These are phyloP conservation scores for Aix galericulata DNA, from an alignment of 2,113 vertebrate genomes.

Conservation along the genomic window DNA sequence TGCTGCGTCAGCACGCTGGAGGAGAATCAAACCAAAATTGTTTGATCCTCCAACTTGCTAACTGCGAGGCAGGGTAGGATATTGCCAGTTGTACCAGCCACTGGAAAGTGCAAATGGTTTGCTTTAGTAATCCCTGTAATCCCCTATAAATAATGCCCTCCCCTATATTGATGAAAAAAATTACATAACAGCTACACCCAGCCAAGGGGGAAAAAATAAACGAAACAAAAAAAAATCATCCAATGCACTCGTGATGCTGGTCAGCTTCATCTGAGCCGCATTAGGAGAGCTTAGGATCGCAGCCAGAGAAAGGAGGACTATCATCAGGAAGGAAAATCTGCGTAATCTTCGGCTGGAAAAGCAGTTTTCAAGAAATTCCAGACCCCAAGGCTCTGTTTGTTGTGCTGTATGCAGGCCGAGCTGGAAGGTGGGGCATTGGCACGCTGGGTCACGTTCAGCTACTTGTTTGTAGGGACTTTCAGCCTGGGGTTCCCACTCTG, in stretches of 20 bases:
- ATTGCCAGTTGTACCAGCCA: neutral
- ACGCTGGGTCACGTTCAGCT: neutral
- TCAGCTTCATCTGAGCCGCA: neutral
- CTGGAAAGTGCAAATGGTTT: neutral
- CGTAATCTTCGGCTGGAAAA: neutral
- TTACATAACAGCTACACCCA: neutral
- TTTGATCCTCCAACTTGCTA: slow-evolving; percentile 8
- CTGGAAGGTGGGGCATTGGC: neutral
- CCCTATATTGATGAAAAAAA: neutral
- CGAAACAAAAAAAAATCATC: neutral
- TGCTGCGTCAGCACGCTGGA: slow-evolving; percentile 19
- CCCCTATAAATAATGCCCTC: neutral
- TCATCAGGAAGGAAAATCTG: neutral
- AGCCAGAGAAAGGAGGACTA: neutral
- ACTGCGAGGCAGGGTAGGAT: neutral
- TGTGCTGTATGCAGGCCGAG: neutral
- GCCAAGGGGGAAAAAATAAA: neutral
- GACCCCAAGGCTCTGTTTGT: neutral
- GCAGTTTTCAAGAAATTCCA: neutral
- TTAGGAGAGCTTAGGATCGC: neutral
- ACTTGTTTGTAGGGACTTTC: neutral
- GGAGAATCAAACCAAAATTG: slow-evolving; percentile 21
- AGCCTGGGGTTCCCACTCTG: neutral
- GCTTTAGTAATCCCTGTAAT: slow-evolving; percentile 19
- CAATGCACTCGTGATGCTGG: neutral